Evolutionary conservation across 1,140 invertebrate genomes (phyloP).

Genomic region (Plectus sambesii): DNA sequence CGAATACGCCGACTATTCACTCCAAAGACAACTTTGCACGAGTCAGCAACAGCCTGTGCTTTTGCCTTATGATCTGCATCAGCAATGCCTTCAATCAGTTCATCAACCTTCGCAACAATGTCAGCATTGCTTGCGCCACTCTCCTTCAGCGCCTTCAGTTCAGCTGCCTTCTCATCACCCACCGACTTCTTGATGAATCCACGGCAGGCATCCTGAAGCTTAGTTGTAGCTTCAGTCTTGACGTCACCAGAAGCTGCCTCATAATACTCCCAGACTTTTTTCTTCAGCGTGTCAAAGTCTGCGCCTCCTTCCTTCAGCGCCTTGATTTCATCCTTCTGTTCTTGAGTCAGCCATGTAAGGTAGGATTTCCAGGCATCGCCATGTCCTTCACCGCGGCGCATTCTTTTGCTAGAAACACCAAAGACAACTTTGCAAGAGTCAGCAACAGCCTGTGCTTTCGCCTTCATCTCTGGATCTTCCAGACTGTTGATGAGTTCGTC

Average conservation of each 20-base stretch:
- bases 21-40: constrained; percentile 25
- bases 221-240: constrained; percentile 14
- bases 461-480: constrained; percentile 1
- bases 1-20: constrained; percentile 4
- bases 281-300: too few species aligned
- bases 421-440: constrained; percentile 8
- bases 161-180: constrained; percentile 29
- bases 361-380: constrained; percentile 25
- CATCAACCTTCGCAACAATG: constrained; percentile 22
- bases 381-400: constrained; percentile 14
- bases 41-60: constrained; percentile 13
- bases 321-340: constrained; percentile 20
- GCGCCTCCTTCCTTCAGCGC: too few species aligned
- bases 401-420: background rate
- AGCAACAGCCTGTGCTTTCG: background rate
- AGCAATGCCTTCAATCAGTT: constrained; percentile 16
- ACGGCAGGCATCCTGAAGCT: constrained; percentile 22
- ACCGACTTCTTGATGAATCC: constrained; percentile 23
- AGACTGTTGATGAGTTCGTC: background rate
- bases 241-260: constrained; percentile 16
- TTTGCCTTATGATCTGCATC: constrained; percentile 29
- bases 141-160: constrained; percentile 31
- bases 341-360: constrained; percentile 26
- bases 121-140: constrained; percentile 15
- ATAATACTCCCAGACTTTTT: too few species aligned